Percentiles rank a stretch among this genome's conserved stretches.
phyloP scores from a whole-genome alignment of 1,140 invertebrate species.

The Saccostrea echinata region DNA sequence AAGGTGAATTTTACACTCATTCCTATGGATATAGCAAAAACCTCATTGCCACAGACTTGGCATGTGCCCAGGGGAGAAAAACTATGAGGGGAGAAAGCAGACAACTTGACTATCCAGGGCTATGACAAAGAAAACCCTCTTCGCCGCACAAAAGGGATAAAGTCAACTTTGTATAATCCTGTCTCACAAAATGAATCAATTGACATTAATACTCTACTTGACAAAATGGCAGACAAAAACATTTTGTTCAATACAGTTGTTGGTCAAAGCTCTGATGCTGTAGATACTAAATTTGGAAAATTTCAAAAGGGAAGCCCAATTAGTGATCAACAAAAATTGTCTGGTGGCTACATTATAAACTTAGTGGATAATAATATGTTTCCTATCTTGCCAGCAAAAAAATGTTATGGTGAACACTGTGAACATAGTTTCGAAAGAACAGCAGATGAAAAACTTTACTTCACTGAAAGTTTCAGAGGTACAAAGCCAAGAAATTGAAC shows the following conservation, averaged over 20 bases:
- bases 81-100: conserved; percentile 20
- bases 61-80: conserved; percentile 49
- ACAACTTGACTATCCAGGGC: conserved; percentile 37
- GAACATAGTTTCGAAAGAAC: neutral
- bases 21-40: conserved; percentile 57
- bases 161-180: conserved; percentile 55
- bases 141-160: conserved; percentile 33
- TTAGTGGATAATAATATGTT: conserved; percentile 42
- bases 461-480: conserved; percentile 1
- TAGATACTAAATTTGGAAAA: too few relatives aligned
- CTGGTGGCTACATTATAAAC: conserved; percentile 45
- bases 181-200: neutral
- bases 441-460: neutral
- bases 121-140: conserved; percentile 33
- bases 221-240: neutral
- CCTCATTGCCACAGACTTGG: conserved; percentile 55
- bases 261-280: too few relatives aligned
- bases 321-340: conserved; percentile 38
- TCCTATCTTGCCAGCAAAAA: conserved; percentile 44
- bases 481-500: conserved; percentile 44
- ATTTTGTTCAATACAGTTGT: conserved; percentile 35
- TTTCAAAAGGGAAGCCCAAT: too few relatives aligned
- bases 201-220: neutral
- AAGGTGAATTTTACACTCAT: conserved; percentile 10
- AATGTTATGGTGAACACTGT: conserved; percentile 34